These are phyloP conservation scores for Tretioscincus oriximinensis DNA, from an alignment of 2,113 vertebrate species.

Conservation along the genomic window DNA sequence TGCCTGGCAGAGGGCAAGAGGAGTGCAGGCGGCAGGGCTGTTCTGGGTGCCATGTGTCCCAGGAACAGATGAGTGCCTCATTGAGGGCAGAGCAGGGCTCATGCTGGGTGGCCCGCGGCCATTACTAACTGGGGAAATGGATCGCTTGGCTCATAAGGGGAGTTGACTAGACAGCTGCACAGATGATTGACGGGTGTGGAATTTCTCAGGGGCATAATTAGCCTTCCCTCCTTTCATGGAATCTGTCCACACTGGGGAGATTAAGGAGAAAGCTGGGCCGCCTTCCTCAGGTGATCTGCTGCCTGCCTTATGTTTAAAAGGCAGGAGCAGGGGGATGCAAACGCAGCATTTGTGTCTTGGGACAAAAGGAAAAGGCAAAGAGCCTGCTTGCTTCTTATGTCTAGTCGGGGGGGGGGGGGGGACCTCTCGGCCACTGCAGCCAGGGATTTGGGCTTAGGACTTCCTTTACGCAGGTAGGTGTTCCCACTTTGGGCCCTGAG, in stretches of 20 bases:
- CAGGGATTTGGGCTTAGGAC: too few species aligned
- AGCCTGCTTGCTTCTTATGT: too few species aligned
- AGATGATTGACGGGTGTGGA: not conserved
- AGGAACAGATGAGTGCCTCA: not conserved
- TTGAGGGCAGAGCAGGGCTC: not conserved
- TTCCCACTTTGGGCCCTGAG: too few species aligned
- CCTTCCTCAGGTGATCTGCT: not conserved
- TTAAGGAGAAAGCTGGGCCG: not conserved
- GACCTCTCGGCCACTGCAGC: too few species aligned
- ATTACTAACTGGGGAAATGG: not conserved
- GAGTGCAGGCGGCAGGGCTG: not conserved
- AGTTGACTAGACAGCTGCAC: not conserved
- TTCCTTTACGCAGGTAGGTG: too few species aligned
- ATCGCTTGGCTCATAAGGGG: not conserved
- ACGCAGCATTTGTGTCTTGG: too few species aligned
- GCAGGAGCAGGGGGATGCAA: not conserved
- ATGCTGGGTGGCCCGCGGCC: not conserved
- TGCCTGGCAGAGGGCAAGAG: not conserved
- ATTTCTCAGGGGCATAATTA: not conserved
- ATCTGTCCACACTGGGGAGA: not conserved
- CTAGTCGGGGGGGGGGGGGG: too few species aligned
- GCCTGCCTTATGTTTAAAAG: not conserved
- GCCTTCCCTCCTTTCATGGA: not conserved
- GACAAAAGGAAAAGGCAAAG: too few species aligned
- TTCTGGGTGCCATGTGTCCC: not conserved